Base-by-base conservation (phyloP, 1,140 invertebrate species). In the Zaprionus vittiger region DNA sequence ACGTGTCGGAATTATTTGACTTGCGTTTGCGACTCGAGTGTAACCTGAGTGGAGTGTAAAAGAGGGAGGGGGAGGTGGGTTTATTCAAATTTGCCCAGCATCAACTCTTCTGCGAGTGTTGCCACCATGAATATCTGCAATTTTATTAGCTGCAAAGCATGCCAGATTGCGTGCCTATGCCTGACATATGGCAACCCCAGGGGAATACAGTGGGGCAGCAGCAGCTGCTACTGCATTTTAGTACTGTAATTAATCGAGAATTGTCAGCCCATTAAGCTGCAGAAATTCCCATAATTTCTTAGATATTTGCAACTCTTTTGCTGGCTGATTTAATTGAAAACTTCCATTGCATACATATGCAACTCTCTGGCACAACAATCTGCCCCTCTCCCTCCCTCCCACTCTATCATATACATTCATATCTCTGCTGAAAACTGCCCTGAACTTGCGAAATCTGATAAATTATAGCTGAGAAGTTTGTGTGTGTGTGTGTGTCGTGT, bases 1-100 rank as follows among this genome's bases (percentile, higher is more conserved):
- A 89, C 84, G 84, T 89, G 84, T 89, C 79, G 84, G 84, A 81
- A 89, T 89, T 84, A 89, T 83, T 89, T 84, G 72, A 89, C 85
- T 84, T 89, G 80, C 84, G 83, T 63, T 74, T 73, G 62, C 63
- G 71, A 12, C 24, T 31, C 24, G n/a, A 47, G 20, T 38, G 55
- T 60, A 60, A 69, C 66, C 44, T 52, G 49, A 15, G 38, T 5
- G n/a, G n/a, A 47, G 15, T n/a, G 37, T 5, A 2, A 2, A 15
- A 15, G 15, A 4, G 38, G 38, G 7, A 17, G 41, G 5, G 2
- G n/a, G 15, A n/a, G 38, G 31, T 34, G 2, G 9, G 31, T 9
- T 6, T 47, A 47, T 47, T 34, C 22, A n/a, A 24, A 41, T 38
- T 28, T 70, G 56, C 56, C 31, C 54, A 20, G 49, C 31, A 20